A percentile compares a stretch with the other conserved stretches of the same genome.
phyloP scores from a whole-genome alignment of 1,140 invertebrate genomes.

The Mesaphorura yosii region DNA sequence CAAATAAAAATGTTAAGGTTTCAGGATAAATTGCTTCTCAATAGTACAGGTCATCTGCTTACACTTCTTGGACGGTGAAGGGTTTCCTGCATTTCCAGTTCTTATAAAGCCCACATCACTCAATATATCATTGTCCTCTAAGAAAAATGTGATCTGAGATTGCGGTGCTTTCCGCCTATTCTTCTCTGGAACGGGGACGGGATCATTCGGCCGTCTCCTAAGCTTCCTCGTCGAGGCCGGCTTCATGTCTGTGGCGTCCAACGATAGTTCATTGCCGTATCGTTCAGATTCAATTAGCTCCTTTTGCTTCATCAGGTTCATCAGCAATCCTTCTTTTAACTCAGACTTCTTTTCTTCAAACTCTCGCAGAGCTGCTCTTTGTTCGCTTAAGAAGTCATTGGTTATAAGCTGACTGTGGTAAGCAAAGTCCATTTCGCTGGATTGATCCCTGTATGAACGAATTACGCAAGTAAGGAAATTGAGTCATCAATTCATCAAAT shows the following conservation, averaged over 20 bases:
- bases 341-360: slow-evolving; percentile 93
- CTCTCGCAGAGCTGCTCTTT: slow-evolving; percentile 73
- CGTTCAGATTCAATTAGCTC: slow-evolving; percentile 78
- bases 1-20: not conserved
- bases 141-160: slow-evolving; percentile 66
- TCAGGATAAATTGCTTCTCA: not conserved
- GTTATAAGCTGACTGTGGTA: slow-evolving; percentile 76
- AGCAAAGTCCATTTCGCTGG: slow-evolving; percentile 73
- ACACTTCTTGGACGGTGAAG: not conserved
- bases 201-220: slow-evolving; percentile 81
- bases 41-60: not conserved
- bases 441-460: slow-evolving; percentile 45
- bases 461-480: slow-evolving; percentile 1
- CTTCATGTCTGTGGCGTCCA: slow-evolving; percentile 40
- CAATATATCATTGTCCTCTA: slow-evolving; percentile 82
- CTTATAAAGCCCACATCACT: slow-evolving; percentile 75
- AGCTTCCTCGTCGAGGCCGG: slow-evolving; percentile 68
- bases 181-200: slow-evolving; percentile 67
- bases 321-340: slow-evolving; percentile 73
- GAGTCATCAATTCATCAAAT: not conserved
- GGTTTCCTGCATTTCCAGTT: no score
- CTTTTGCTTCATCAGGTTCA: slow-evolving; percentile 85
- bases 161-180: slow-evolving; percentile 58
- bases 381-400: slow-evolving; percentile 73
- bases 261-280: slow-evolving; percentile 29